phyloP scores from a whole-genome alignment of 2,888 invertebrate genomes.

The Eubasilissa splendida region DNA sequence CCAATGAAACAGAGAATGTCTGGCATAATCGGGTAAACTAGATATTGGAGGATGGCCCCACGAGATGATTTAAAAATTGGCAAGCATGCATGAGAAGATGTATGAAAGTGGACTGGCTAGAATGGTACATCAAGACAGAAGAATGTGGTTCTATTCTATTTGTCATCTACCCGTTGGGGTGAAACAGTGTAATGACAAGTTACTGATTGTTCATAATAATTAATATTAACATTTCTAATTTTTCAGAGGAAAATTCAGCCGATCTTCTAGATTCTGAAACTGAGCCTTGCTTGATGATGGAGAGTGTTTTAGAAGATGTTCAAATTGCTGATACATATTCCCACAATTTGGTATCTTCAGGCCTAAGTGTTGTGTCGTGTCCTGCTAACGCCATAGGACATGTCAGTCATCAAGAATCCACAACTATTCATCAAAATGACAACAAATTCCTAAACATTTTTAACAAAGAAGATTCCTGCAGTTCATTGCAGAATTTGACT shows the following conservation, averaged over 20 bases:
- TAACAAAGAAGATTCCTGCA: slow-evolving; percentile 62
- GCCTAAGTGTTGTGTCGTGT: slow-evolving; percentile 70
- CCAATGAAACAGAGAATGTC: no score
- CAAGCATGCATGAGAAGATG: no score
- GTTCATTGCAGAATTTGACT: slow-evolving; percentile 60
- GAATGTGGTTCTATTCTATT: neutral
- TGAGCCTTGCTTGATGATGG: slow-evolving; percentile 87
- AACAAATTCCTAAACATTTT: slow-evolving; percentile 61
- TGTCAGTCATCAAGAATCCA: slow-evolving; percentile 59
- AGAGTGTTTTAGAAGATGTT: slow-evolving; percentile 81
- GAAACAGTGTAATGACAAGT: no score
- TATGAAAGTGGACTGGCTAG: no score
- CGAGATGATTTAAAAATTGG: no score
- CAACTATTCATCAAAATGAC: slow-evolving; percentile 32
- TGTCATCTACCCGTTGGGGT: neutral
- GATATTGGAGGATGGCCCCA: no score
- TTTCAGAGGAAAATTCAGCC: slow-evolving; percentile 80
- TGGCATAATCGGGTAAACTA: no score
- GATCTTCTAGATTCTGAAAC: slow-evolving; percentile 88
- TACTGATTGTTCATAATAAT: neutral
- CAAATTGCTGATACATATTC: slow-evolving; percentile 77
- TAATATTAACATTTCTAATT: neutral
- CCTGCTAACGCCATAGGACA: slow-evolving; percentile 59
- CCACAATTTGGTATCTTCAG: slow-evolving; percentile 78
- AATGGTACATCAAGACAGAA: no score